These are phyloP conservation scores for Panagrolaimus sp. DNA, from an alignment of 1,140 invertebrate genomes.

Conservation along the genomic window DNA sequence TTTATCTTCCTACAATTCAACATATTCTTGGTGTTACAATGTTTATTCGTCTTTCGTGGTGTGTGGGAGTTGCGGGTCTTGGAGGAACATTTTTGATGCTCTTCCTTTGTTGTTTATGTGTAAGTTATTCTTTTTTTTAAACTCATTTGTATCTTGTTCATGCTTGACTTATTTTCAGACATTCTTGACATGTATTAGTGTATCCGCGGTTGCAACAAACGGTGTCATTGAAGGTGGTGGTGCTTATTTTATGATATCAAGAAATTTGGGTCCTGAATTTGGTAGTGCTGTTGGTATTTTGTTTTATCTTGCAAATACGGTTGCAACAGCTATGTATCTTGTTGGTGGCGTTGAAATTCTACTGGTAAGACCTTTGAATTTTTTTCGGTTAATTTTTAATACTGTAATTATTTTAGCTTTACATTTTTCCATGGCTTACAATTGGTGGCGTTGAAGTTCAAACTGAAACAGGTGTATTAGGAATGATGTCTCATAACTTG, in stretches of 20 bases:
- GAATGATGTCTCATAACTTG: conserved; percentile 62
- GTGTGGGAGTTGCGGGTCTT: conserved; percentile 92
- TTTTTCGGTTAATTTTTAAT: no score
- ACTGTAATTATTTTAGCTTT: conserved; percentile 39
- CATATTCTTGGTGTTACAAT: conserved; percentile 82
- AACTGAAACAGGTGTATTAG: conserved; percentile 52
- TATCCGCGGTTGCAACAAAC: conserved; percentile 98
- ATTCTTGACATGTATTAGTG: conserved; percentile 93
- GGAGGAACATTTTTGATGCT: conserved; percentile 90
- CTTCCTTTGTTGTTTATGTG: conserved; percentile 74
- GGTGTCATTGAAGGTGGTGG: conserved; percentile 84
- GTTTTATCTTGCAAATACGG: conserved; percentile 96
- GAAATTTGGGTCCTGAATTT: conserved; percentile 93
- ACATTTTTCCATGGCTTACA: conserved; percentile 62
- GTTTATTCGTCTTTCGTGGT: conserved; percentile 97
- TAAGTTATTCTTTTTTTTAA: conserved; percentile 33
- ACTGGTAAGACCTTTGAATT: conserved; percentile 64
- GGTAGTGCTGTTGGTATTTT: conserved; percentile 95
- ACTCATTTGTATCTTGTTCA: not conserved
- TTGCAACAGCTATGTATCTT: conserved; percentile 96
- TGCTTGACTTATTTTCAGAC: conserved; percentile 72
- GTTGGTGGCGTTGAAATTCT: conserved; percentile 95
- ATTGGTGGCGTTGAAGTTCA: conserved; percentile 61
- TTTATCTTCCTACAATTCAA: conserved; percentile 95
- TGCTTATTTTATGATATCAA: conserved; percentile 94